Evolutionary conservation across 2,113 vertebrate genomes (phyloP).

Genomic region (Lontra canadensis): DNA sequence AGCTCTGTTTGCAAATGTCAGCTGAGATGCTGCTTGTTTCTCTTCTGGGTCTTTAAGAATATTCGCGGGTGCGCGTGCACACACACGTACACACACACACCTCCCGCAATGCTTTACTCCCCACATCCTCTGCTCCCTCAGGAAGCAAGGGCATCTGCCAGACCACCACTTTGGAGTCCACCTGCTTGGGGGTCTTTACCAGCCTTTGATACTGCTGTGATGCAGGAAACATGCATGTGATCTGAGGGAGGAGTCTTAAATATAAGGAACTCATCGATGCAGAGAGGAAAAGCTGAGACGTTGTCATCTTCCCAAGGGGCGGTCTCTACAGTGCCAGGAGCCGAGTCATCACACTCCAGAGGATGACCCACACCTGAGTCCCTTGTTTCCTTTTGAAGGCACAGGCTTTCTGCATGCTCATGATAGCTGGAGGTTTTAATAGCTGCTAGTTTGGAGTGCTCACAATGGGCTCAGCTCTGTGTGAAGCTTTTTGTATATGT

Average conservation of each 20-base stretch:
- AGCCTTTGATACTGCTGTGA: not conserved
- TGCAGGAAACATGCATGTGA: not conserved
- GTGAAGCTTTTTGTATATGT: not conserved
- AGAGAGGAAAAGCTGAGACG: not conserved
- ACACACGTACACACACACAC: accelerated
- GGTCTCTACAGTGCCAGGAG: not conserved
- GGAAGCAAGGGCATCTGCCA: not conserved
- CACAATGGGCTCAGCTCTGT: not conserved
- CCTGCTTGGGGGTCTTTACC: not conserved
- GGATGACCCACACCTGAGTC: not conserved
- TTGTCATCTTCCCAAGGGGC: not conserved
- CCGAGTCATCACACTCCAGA: not conserved
- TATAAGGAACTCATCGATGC: not conserved
- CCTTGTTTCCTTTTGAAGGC: not conserved
- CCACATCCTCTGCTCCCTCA: not conserved
- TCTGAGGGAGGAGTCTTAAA: not conserved
- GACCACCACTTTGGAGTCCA: not conserved
- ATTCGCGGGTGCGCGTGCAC: not conserved
- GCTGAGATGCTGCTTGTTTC: conserved; percentile 32
- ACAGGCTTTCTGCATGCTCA: not conserved
- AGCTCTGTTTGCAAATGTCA: conserved; percentile 58
- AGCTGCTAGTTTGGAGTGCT: not conserved
- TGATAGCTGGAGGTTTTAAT: not conserved
- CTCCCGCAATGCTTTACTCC: not conserved
- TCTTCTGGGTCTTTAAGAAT: not conserved